phyloP scores from a whole-genome alignment of 1,140 invertebrate species.

The Holcopasites calliopsidis region DNA sequence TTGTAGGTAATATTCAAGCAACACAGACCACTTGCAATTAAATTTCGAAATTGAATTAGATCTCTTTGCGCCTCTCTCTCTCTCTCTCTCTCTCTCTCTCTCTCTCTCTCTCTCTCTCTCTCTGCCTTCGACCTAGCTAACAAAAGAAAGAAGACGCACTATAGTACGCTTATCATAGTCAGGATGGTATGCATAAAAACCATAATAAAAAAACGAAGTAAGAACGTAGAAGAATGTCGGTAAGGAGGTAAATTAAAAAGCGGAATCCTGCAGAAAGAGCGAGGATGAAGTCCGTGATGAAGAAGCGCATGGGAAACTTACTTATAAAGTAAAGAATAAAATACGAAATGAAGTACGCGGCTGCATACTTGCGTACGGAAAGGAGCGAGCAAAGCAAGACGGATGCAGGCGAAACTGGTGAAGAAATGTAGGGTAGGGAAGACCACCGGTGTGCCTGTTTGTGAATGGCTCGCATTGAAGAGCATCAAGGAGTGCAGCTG shows the following conservation, averaged over 20 bases:
- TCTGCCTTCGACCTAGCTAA: too few relatives aligned
- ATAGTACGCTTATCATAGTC: not conserved
- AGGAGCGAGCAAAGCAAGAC: conserved; percentile 31
- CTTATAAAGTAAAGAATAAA: conserved; percentile 7
- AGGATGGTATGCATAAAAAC: not conserved
- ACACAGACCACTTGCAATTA: not conserved
- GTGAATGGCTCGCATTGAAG: conserved; percentile 64
- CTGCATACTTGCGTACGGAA: too few relatives aligned
- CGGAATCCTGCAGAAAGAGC: not conserved
- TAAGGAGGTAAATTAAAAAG: conserved; percentile 33
- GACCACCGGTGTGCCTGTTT: conserved; percentile 15
- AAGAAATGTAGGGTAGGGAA: conserved; percentile 37
- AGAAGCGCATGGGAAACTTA: conserved; percentile 17
- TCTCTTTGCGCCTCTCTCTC: not conserved
- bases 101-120: too few relatives aligned
- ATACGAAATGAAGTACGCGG: conserved; percentile 8
- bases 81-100: too few relatives aligned
- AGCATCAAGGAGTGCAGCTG: conserved; percentile 41
- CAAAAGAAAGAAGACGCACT: not conserved
- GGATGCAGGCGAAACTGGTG: conserved; percentile 11
- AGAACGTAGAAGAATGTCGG: conserved; percentile 2
- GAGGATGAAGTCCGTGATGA: not conserved
- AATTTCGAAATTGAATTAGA: conserved; percentile 7
- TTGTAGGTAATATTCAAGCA: not conserved
- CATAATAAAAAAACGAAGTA: not conserved